These are phyloP conservation scores for Setipinna tenuifilis DNA, from an alignment of 2,797 vertebrate species.

Conservation along the genomic window DNA sequence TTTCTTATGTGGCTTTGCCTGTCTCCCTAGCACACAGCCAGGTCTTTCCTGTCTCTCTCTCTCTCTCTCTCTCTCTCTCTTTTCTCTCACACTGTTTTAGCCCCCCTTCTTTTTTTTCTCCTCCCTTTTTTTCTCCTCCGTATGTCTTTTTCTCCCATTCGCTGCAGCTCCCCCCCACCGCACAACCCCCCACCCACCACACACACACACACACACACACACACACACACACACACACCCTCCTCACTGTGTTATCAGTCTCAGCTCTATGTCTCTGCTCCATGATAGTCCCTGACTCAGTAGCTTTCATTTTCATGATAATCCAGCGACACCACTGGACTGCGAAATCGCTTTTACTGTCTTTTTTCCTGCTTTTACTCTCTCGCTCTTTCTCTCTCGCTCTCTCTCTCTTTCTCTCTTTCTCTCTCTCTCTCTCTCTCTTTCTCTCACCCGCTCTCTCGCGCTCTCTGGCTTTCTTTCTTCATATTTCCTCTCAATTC, in stretches of 20 bases:
- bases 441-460: conserved; percentile 19
- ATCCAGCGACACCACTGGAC: conserved; percentile 78
- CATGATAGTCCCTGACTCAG: conserved; percentile 78
- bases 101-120: not conserved
- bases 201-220: too few species aligned
- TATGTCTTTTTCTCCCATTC: conserved; percentile 42
- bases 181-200: too few species aligned
- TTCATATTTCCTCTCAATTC: conserved; percentile 20
- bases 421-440: not conserved
- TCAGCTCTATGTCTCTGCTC: conserved; percentile 75
- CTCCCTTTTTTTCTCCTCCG: conserved; percentile 63
- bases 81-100: conserved; percentile 7
- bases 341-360: conserved; percentile 77
- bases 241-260: conserved; percentile 75
- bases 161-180: conserved; percentile 50
- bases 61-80: conserved; percentile 4
- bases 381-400: conserved; percentile 36
- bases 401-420: conserved; percentile 40
- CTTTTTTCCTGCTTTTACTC: conserved; percentile 31
- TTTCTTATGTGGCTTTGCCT: not conserved
- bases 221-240: too few species aligned
- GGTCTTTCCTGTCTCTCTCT: not conserved
- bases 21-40: not conserved
- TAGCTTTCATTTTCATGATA: conserved; percentile 83
- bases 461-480: not conserved